These are phyloP conservation scores for Isoperla grammatica DNA, from an alignment of 2,888 invertebrate species.

Conservation along the genomic window DNA sequence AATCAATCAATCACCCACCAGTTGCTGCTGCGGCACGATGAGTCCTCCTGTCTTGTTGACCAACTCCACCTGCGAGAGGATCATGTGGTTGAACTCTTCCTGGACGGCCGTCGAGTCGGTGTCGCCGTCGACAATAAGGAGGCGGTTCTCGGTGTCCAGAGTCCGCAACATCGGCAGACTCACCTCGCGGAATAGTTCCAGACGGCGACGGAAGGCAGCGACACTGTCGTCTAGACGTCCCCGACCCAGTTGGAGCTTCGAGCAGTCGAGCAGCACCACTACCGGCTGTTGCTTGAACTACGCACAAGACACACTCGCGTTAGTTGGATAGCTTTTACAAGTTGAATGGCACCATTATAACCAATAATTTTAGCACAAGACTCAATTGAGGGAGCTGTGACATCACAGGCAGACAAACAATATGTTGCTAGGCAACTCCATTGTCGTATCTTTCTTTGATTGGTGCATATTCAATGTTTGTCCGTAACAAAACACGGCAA, in stretches of 20 bases:
- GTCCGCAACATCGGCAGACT: slow-evolving; percentile 84
- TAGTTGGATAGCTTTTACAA: no score
- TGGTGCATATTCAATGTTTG: no score
- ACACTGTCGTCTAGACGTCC: slow-evolving; percentile 82
- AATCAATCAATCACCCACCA: slow-evolving; percentile 1
- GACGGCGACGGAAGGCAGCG: slow-evolving; percentile 72
- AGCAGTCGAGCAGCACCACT: slow-evolving; percentile 82
- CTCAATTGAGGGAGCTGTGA: no score
- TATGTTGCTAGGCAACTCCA: no score
- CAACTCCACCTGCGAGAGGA: slow-evolving; percentile 62
- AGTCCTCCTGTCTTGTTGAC: slow-evolving; percentile 31
- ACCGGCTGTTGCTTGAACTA: slow-evolving; percentile 73
- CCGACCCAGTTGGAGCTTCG: slow-evolving; percentile 79
- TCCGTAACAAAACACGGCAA: no score
- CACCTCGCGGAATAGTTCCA: slow-evolving; percentile 81
- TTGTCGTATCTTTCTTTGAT: no score
- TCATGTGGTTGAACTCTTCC: slow-evolving; percentile 64
- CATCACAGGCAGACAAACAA: no score
- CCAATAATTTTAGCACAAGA: no score
- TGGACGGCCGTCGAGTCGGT: slow-evolving; percentile 74
- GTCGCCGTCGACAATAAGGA: slow-evolving; percentile 85
- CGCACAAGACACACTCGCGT: slow-evolving; percentile 33
- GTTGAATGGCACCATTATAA: no score
- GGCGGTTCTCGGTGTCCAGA: slow-evolving; percentile 72
- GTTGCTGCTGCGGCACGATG: slow-evolving; percentile 31